Conservation (phyloP, 2,888 invertebrate genomes). For the Eupithecia vulgata region DNA sequence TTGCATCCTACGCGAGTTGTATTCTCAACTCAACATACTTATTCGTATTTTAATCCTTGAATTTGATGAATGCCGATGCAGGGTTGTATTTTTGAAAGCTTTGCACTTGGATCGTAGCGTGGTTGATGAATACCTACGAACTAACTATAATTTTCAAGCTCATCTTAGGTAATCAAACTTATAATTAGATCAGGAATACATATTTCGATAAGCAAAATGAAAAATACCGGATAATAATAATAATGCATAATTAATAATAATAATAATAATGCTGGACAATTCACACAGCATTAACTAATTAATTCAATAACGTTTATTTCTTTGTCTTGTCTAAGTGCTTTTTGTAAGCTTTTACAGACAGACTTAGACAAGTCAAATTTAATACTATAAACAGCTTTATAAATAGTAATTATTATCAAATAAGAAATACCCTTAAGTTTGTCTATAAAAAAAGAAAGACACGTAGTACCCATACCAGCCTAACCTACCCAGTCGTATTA, state of each 20-base stretch:
- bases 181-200: background rate
- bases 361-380: too few relatives aligned
- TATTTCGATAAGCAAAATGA: background rate
- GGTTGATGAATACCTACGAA: background rate
- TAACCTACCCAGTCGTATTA: background rate
- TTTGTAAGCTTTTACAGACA: too few relatives aligned
- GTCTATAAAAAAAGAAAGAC: background rate
- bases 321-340: too few relatives aligned
- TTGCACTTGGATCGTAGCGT: background rate
- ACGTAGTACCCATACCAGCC: background rate
- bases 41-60: background rate
- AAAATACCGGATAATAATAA: background rate
- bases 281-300: too few relatives aligned
- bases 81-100: background rate
- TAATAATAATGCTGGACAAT: too few relatives aligned
- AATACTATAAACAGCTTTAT: too few relatives aligned
- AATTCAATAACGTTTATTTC: too few relatives aligned
- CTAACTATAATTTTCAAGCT: background rate
- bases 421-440: background rate
- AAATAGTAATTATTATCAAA: too few relatives aligned
- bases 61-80: background rate
- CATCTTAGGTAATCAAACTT: background rate
- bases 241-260: background rate
- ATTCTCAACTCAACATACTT: constrained; percentile 44
- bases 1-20: constrained; percentile 62